Percentiles rank a stretch among this genome's conserved stretches.
These are phyloP conservation scores for Nixonia krombeini DNA, from an alignment of 1,140 invertebrate species.

Conservation along the genomic window DNA sequence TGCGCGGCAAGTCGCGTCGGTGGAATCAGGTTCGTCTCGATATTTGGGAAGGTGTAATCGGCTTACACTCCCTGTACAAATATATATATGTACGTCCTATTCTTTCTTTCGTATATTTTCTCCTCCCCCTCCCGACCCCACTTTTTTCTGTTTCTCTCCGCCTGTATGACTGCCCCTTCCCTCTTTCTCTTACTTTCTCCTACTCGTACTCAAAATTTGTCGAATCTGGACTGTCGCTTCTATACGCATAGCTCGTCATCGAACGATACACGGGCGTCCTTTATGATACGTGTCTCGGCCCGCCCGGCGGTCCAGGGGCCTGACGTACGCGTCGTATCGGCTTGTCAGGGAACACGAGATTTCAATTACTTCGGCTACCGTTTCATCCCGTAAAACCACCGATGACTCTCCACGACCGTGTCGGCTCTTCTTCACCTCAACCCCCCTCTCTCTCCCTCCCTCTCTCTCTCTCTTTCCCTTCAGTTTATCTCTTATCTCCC, in stretches of 20 bases:
- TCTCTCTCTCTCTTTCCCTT: neutral
- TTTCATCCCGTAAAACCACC: slow-evolving; percentile 53
- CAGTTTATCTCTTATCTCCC: no score
- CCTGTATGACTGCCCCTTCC: no score
- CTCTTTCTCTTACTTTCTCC: no score
- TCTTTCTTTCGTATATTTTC: no score
- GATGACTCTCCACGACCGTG: slow-evolving; percentile 45
- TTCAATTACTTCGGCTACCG: slow-evolving; percentile 64
- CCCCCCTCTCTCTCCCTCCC: slow-evolving; percentile 3
- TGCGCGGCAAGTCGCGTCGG: neutral
- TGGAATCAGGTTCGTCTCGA: slow-evolving; percentile 61
- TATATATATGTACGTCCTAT: neutral
- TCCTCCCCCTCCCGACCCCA: no score
- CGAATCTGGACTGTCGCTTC: no score
- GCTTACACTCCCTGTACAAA: slow-evolving; percentile 52
- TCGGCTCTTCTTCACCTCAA: slow-evolving; percentile 18
- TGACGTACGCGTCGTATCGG: slow-evolving; percentile 56
- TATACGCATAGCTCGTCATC: no score
- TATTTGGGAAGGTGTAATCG: slow-evolving; percentile 68
- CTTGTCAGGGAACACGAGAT: slow-evolving; percentile 63
- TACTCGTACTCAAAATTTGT: no score
- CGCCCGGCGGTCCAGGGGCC: slow-evolving; percentile 31
- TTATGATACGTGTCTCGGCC: slow-evolving; percentile 49
- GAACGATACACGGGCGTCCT: slow-evolving; percentile 54
- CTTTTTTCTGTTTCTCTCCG: no score